Evolutionary conservation across 2,113 vertebrate species (phyloP).

Genomic region (Ammodytes dubius): DNA sequence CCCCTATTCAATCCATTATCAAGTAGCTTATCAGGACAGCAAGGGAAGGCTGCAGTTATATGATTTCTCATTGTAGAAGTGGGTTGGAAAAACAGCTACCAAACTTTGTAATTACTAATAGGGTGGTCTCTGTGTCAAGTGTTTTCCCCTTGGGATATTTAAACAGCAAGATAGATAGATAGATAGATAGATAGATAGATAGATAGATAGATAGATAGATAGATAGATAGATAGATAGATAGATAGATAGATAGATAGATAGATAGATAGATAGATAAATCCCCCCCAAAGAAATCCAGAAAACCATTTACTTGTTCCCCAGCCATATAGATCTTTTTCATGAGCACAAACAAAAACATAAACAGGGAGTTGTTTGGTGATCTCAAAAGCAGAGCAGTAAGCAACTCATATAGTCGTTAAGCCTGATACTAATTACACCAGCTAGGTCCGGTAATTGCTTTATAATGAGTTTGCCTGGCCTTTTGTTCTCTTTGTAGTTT

Average conservation of each 20-base stretch:
- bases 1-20: constrained; percentile 70
- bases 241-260: no score
- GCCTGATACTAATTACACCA: constrained; percentile 47
- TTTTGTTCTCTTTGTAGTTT: constrained; percentile 14
- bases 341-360: not conserved
- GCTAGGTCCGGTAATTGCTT: constrained; percentile 52
- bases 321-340: not conserved
- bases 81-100: constrained; percentile 43
- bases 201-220: no score
- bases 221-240: no score
- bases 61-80: constrained; percentile 57
- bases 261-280: no score
- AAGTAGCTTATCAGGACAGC: constrained; percentile 46
- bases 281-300: no score
- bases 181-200: no score
- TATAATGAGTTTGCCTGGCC: constrained; percentile 52
- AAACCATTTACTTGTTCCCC: not conserved
- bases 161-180: not conserved
- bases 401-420: constrained; percentile 27
- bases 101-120: constrained; percentile 60
- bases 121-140: constrained; percentile 16
- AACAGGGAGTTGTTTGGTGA: constrained; percentile 24
- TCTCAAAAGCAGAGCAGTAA: constrained; percentile 8
- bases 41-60: constrained; percentile 70
- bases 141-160: constrained; percentile 1